phyloP scores from a whole-genome alignment of 2,888 invertebrate genomes.

The Anthrax anthrax region DNA sequence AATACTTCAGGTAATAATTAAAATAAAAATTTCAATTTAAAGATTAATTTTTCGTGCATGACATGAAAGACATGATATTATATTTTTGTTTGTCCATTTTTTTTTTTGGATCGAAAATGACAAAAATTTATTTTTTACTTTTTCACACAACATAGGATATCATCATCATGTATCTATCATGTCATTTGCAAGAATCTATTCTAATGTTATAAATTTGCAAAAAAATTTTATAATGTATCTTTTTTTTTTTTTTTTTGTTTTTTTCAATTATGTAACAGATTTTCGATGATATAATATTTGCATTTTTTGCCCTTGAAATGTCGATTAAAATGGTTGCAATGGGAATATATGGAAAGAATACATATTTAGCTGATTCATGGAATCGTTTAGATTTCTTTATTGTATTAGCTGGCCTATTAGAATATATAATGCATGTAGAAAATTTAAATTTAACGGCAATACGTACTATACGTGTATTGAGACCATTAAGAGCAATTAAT shows the following conservation, averaged over 20 bases:
- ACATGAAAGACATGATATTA: no score
- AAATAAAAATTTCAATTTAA: no score
- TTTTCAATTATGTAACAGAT: conserved; percentile 41
- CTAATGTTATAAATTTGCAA: no score
- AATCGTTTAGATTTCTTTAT: conserved; percentile 97
- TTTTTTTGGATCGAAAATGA: no score
- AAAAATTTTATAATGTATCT: no score
- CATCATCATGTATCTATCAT: no score
- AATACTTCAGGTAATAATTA: conserved; percentile 68
- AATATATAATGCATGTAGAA: conserved; percentile 87
- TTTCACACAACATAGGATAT: neutral
- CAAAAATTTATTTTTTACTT: neutral
- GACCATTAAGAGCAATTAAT: conserved; percentile 96
- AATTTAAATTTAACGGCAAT: conserved; percentile 98
- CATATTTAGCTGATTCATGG: conserved; percentile 97
- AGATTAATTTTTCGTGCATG: no score
- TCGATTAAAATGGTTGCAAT: conserved; percentile 96
- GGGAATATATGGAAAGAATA: conserved; percentile 86
- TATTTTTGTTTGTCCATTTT: no score
- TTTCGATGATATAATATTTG: conserved; percentile 97
- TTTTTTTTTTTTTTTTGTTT: neutral
- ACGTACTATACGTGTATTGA: conserved; percentile 89
- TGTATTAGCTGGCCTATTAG: conserved; percentile 82
- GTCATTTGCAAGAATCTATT: no score
- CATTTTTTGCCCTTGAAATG: conserved; percentile 96